Percentiles rank a stretch among this genome's conserved stretches.
phyloP scores from a whole-genome alignment of 2,797 vertebrate species.

The Lutjanus argentimaculatus region DNA sequence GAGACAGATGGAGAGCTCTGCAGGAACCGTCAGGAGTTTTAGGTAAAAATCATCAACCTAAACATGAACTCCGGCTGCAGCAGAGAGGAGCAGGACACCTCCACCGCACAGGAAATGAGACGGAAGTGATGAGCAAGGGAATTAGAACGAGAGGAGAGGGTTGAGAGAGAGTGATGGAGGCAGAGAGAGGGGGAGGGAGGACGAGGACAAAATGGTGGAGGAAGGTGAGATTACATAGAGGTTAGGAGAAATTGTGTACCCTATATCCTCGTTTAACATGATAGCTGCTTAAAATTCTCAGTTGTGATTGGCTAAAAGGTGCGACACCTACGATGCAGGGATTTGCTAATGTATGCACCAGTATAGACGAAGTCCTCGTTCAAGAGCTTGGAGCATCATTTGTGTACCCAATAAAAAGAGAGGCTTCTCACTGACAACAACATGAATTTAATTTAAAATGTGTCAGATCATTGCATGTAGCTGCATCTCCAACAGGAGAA shows the following conservation, averaged over 20 bases:
- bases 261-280: not conserved
- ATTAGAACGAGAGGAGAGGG: slow-evolving; percentile 8
- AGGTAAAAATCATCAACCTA: slow-evolving; percentile 66
- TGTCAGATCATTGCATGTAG: no score
- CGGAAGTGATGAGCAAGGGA: slow-evolving; percentile 48
- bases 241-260: not conserved
- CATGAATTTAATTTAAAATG: no score
- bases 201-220: no score
- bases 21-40: slow-evolving; percentile 51
- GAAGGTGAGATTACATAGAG: not conserved
- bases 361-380: no score
- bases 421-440: no score
- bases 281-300: no score
- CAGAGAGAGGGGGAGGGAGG: not conserved
- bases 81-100: slow-evolving; percentile 40
- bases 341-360: no score
- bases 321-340: no score
- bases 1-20: slow-evolving; percentile 62
- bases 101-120: slow-evolving; percentile 46
- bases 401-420: no score
- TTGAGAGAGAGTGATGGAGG: not conserved
- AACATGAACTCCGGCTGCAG: slow-evolving; percentile 51
- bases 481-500: no score
- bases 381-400: no score
- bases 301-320: no score